phyloP scores from a whole-genome alignment of 1,140 invertebrate species.

The Plodia interpunctella region DNA sequence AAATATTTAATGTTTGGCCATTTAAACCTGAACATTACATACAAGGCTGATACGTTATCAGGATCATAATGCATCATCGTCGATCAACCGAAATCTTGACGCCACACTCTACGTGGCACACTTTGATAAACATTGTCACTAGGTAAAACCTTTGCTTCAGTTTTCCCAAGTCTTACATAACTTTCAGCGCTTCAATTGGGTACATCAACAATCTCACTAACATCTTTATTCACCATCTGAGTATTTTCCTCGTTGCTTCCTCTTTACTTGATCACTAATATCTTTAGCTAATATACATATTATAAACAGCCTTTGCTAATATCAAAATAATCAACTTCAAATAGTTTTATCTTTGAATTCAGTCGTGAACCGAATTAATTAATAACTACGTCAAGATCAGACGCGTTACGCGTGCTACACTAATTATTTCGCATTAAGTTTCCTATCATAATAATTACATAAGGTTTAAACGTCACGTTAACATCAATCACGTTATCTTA shows the following conservation, averaged over 20 bases:
- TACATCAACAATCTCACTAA: background rate
- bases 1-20: conserved; percentile 12
- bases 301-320: background rate
- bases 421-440: background rate
- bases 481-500: conserved; percentile 38
- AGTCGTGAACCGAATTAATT: background rate
- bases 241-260: no score
- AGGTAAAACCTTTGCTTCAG: conserved; percentile 21
- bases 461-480: conserved; percentile 26
- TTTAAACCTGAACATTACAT: conserved; percentile 7
- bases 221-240: no score
- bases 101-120: conserved; percentile 35
- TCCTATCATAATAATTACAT: conserved; percentile 12
- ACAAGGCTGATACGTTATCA: conserved; percentile 46
- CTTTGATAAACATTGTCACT: conserved; percentile 41
- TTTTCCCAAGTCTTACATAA: conserved; percentile 26
- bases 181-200: background rate
- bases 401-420: conserved; percentile 9
- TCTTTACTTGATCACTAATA: no score
- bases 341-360: background rate
- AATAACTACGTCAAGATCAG: conserved; percentile 6
- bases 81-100: conserved; percentile 62
- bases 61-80: conserved; percentile 58
- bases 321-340: background rate
- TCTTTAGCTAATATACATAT: no score